Evolutionary conservation across 2,113 vertebrate genomes (phyloP).

Genomic region (Garra rufa): DNA sequence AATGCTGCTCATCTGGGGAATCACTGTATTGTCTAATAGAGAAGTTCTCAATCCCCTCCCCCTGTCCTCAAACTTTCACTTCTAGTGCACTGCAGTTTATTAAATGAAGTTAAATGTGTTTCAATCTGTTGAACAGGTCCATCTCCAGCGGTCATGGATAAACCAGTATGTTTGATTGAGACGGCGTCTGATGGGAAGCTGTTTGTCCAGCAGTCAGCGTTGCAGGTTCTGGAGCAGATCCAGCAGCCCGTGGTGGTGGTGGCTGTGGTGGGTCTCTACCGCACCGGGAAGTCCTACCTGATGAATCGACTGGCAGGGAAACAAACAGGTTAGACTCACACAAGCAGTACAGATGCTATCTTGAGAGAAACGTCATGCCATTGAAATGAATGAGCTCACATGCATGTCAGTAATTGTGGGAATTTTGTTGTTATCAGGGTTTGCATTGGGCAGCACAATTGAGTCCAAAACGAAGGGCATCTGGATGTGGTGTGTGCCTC

Average conservation of each 20-base stretch:
- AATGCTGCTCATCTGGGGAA: neutral
- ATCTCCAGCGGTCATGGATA: neutral
- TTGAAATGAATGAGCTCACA: neutral
- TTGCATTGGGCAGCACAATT: conserved; percentile 65
- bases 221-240: conserved; percentile 47
- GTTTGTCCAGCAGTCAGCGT: neutral
- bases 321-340: conserved; percentile 31
- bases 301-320: conserved; percentile 59
- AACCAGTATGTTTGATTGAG: neutral
- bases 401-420: neutral
- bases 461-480: conserved; percentile 67
- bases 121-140: neutral
- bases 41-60: neutral
- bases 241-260: conserved; percentile 57
- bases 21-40: neutral
- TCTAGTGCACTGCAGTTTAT: neutral
- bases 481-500: conserved; percentile 69
- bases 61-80: too few relatives aligned
- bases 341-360: neutral
- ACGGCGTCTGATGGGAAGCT: neutral
- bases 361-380: neutral
- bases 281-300: conserved; percentile 53
- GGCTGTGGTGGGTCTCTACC: conserved; percentile 44
- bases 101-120: neutral
- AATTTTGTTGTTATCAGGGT: neutral